Base-by-base conservation (phyloP, 2,797 vertebrate species). In the Sebastolobus altivelis region DNA sequence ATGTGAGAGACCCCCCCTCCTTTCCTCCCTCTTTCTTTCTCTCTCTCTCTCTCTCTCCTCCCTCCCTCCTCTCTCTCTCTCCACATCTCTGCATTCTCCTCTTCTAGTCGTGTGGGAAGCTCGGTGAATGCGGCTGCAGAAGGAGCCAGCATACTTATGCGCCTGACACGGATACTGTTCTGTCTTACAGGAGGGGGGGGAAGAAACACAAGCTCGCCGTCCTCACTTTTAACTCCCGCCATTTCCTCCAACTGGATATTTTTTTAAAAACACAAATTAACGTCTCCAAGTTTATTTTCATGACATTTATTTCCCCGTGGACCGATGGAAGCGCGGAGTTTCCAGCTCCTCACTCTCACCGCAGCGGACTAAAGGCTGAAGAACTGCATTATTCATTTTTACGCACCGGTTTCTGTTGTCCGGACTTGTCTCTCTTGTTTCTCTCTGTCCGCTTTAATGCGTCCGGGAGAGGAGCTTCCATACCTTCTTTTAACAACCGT, bases 311-410 rank as follows among this genome's bases (percentile, higher is more conserved):
- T 56, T 27, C 16, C n/a, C 31, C 4, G 27, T 38, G 80, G 83
- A 75, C n/a, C 14, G 71, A 80, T 78, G 85, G 80, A 61, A 52
- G 77, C 74, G 68, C 79, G 55, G 90, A 92, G 85, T 90, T 83
- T 80, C 69, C 75, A 79, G 84, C 83, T 68, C 77, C 79, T 75
- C 73, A 67, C 80, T 84, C 70, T 80, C 85, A 75, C 85, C 72
- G 82, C 82, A 77, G 77, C 76, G 80, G 90, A 90, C 90, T 82
- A 71, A 84, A 85, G 77, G 72, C 89, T 81, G 65, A 89, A 85
- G 85, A 91, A 86, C 91, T 91, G 88, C 90, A 90, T 92, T 92
- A 86, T 92, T 91, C 84, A 82, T 90, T 77, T 91, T 89, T 90
- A 92, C 87, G 85, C 88, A 81, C 88, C 72, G 76, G 77, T 74